Evolutionary conservation across 2,113 vertebrate species (phyloP), one percentile per base, ranked within the genome.

Genomic region (Hippopotamus amphibius): DNA sequence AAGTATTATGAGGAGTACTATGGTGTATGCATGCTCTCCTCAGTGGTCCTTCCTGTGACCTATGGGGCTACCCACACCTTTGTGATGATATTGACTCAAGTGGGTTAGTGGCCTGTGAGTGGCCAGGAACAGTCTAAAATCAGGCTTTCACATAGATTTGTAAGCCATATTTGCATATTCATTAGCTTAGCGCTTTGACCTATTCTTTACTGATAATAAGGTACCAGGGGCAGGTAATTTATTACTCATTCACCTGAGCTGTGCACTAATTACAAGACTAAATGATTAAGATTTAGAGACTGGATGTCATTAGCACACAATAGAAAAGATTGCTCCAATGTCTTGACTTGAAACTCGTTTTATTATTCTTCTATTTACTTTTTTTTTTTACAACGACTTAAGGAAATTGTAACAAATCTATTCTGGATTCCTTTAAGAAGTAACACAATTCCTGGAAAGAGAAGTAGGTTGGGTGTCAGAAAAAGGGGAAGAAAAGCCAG

Each of bases 371-470:
- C 48, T 21, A 41, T 69, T 79, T 76, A 76, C 11, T 79, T 65
- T 76, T 21, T 76, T 74, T 91, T 80, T 68, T 83, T 48, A 30
- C 61, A 86, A 55, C 93, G 76, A 77, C 55, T 93, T 93, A 71
- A 50, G 61, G 22, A 81, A 83, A 57, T 48, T 84, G 2, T 88
- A 71, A 14, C 76, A 74, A 33, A 28, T 65, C 43, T 57, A 4
- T 77, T 87, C 43, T 71, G 50, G 22, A 91, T 82, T 83, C n/a
- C 59, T 87, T 87, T 76, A n/a, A 76, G 68, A 76, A 83, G 43
- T 59, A 66, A 43, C n/a, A 68, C 59, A 76, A 50, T 50, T 61
- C 17, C 0, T 19, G 15, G 63, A 37, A 93, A 46, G 88, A 88
- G 24, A 55, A 88, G 19, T 77, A 87, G 28, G 16, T 74, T 77